Evolutionary conservation across 2,888 invertebrate genomes (phyloP).

Genomic region (Acleris sparsana): DNA sequence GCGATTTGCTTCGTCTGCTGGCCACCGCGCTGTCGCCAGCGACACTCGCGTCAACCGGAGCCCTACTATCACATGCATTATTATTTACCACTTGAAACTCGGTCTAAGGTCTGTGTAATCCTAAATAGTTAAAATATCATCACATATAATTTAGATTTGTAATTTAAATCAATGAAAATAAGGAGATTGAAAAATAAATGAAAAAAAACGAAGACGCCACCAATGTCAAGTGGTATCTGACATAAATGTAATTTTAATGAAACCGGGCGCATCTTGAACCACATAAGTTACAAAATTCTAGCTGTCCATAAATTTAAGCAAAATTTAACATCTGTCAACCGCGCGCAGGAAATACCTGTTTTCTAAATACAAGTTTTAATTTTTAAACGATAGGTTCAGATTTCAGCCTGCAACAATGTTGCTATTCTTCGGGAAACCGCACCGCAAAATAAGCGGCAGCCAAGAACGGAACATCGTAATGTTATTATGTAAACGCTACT

Average conservation of each 20-base stretch:
- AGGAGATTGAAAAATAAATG: too few relatives aligned
- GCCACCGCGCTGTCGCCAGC: not conserved
- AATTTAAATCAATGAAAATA: too few relatives aligned
- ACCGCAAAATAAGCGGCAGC: not conserved
- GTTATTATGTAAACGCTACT: not conserved
- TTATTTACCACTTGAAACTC: not conserved
- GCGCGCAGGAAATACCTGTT: not conserved
- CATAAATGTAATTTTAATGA: too few relatives aligned
- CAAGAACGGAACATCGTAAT: not conserved
- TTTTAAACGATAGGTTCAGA: not conserved
- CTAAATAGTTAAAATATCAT: too few relatives aligned
- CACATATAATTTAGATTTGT: too few relatives aligned
- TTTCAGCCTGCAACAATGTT: slow-evolving; percentile 13
- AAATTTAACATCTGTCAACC: too few relatives aligned
- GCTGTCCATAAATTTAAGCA: too few relatives aligned
- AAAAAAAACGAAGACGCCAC: too few relatives aligned
- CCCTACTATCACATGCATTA: not conserved
- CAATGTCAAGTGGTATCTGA: too few relatives aligned
- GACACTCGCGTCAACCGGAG: not conserved
- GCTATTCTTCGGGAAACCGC: slow-evolving; percentile 13
- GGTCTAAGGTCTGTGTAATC: too few relatives aligned
- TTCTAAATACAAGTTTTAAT: not conserved
- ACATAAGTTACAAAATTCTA: too few relatives aligned
- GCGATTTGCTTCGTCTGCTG: slow-evolving; percentile 28
- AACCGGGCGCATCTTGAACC: too few relatives aligned